Evolutionary conservation across 2,888 invertebrate species (phyloP), one percentile per base, ranked within the genome.

Genomic region (Shargacucullia verbasci): DNA sequence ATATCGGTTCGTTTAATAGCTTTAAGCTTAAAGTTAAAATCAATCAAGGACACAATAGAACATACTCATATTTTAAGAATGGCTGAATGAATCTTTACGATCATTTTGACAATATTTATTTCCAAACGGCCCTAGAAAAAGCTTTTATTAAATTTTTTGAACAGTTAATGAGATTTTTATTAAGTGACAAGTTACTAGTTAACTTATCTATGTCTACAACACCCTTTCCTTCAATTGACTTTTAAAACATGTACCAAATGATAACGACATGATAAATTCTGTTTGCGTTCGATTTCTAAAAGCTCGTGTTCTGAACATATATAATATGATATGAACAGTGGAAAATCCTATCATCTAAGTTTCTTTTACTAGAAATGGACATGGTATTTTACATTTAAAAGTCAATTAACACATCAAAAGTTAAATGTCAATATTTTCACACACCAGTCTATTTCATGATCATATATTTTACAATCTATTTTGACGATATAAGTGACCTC

Each of bases 401-500:
- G n/a, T n/a, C 20, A 20, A 20, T 20, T 20, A 27, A 14, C 5
- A 11, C 2, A n/a, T 10, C n/a, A 11, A 1, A 4, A 38, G 1
- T 8, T 35, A 13, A 25, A 25, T 25, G 25, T 3, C 12, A 27
- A 12, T 27, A 4, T 29, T 43, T 41, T 60, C 34, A 43, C 34
- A 52, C 20, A 7, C 20, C 9, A 20, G 1, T 37, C 6, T n/a
- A n/a, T n/a, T n/a, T n/a, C n/a, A n/a, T n/a, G n/a, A n/a, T n/a
- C n/a, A n/a, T n/a, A n/a, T 11, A 6, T 12, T 6, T 25, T 11
- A 1, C 34, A 10, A 47, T 52, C 45, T 38, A 63, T 31, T 61
- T 66, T 34, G 31, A 55, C 61, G 59, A 60, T 70, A 59, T 52
- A 61, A 39, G 45, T 53, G 68, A 73, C 78, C 74, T 74, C 59